Percentiles rank a stretch among this genome's conserved stretches.
Evolutionary conservation across 2,113 vertebrate species (phyloP).

Genomic region (Stomatorhinus ivindoensis): DNA sequence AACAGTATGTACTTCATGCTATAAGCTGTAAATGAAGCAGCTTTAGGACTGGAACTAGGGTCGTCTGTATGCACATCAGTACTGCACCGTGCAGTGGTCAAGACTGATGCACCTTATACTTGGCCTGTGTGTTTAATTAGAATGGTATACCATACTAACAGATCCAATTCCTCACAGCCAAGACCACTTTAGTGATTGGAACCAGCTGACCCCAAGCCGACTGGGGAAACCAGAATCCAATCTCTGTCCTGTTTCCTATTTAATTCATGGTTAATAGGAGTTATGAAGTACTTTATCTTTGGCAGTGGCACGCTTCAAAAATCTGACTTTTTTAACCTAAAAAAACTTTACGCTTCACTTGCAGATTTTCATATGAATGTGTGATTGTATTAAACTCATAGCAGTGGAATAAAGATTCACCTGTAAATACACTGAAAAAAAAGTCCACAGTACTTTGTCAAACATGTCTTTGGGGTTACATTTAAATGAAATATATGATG

Average conservation of each 20-base stretch:
- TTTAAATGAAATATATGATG: conserved; percentile 46
- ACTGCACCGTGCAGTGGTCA: background rate
- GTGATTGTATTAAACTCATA: conserved; percentile 54
- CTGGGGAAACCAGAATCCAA: background rate
- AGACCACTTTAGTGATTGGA: background rate
- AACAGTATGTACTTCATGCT: background rate
- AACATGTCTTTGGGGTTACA: conserved; percentile 56
- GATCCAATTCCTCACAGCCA: background rate
- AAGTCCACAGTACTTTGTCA: conserved; percentile 56
- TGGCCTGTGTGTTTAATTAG: background rate
- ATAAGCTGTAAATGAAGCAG: conserved; percentile 20
- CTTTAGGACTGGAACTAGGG: conserved; percentile 1
- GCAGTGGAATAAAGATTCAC: conserved; percentile 49
- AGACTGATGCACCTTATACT: background rate
- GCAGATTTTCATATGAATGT: conserved; percentile 61
- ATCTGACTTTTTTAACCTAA: conserved; percentile 24
- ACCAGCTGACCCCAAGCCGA: background rate
- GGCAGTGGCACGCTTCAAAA: background rate
- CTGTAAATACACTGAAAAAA: conserved; percentile 60
- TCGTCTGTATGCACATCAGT: background rate
- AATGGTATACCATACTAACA: background rate
- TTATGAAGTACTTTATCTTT: background rate
- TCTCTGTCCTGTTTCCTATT: background rate
- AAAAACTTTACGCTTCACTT: conserved; percentile 37
- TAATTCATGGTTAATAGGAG: background rate